Base-by-base conservation (phyloP, 2,113 vertebrate species). In the Microtus richardsoni region DNA sequence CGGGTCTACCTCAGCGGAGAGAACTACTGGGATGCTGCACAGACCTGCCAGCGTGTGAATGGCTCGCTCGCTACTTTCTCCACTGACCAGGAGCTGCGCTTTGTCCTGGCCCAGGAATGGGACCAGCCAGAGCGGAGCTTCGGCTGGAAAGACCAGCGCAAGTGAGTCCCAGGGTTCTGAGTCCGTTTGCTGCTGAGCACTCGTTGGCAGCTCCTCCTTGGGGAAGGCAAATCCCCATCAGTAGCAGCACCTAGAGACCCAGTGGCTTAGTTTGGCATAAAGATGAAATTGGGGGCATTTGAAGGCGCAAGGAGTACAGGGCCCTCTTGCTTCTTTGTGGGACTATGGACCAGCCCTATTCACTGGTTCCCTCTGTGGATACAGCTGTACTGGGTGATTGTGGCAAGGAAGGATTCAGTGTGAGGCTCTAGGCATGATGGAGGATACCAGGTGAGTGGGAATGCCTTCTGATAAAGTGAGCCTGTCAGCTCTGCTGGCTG, bases 11-110 rank as follows among this genome's bases (percentile, higher is more conserved):
- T 99, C 97, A 99, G 98, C 2, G 99, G 99, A 0, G 99, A 99
- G 98, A 99, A 99, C 98, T 99, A 99, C 98, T 99, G 99, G 99
- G 99, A 99, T 0, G 99, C 99, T 0, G 99, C 99, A 60, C 99
- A 99, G 94, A 99, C 99, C 5, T 99, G 99, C 94, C 99, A 99
- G 98, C 99, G 99, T 2, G 99, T 99, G 91, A 99, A 99, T 1
- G 99, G 99, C 17, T 99, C 99, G 0, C 97, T 99, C 2, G 99
- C 99, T 6, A 99, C 99, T 13, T 99, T 99, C 93, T 99, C 99
- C 58, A 99, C 99, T 0, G 99, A 99, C 86, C 99, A 99, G 98
- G 99, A 99, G 98, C 99, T 99, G 22, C 99, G 99, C 96, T 99
- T 99, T 91, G 99, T 99, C 80, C 98, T 99, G 96, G 99, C 99